A percentile compares a stretch with the other conserved stretches of the same genome.
Conservation (phyloP, 2,888 invertebrate species). For the Adela reaumurella region DNA sequence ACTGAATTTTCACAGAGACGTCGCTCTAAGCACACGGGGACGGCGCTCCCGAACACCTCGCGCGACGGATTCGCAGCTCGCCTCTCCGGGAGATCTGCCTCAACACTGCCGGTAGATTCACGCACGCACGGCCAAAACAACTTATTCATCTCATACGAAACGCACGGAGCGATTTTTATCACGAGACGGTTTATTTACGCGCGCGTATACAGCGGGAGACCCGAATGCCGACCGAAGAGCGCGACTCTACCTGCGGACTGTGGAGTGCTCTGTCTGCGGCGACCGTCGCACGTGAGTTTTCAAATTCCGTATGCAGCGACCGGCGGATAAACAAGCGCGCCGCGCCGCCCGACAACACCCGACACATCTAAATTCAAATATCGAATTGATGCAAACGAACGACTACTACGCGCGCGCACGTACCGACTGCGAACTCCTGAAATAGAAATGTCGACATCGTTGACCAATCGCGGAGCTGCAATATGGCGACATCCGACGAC, state of each 20-base stretch:
- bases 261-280: background rate
- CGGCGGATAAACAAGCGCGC: background rate
- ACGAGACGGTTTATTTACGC: too few relatives aligned
- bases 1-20: background rate
- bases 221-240: background rate
- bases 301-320: background rate
- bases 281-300: background rate
- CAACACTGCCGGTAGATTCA: background rate
- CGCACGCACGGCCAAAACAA: background rate
- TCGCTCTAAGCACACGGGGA: background rate
- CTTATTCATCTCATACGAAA: background rate
- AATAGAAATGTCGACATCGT: background rate
- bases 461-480: background rate
- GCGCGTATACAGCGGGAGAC: too few relatives aligned
- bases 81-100: background rate
- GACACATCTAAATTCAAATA: background rate
- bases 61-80: background rate
- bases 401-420: background rate
- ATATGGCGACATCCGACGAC: background rate
- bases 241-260: background rate
- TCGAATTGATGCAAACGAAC: background rate
- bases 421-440: background rate
- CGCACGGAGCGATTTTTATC: background rate
- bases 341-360: background rate
- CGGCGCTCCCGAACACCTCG: background rate